A percentile compares a stretch with the other conserved stretches of the same genome.
These are phyloP conservation scores for Heteropelma amictum DNA, from an alignment of 2,888 invertebrate genomes.

Conservation along the genomic window DNA sequence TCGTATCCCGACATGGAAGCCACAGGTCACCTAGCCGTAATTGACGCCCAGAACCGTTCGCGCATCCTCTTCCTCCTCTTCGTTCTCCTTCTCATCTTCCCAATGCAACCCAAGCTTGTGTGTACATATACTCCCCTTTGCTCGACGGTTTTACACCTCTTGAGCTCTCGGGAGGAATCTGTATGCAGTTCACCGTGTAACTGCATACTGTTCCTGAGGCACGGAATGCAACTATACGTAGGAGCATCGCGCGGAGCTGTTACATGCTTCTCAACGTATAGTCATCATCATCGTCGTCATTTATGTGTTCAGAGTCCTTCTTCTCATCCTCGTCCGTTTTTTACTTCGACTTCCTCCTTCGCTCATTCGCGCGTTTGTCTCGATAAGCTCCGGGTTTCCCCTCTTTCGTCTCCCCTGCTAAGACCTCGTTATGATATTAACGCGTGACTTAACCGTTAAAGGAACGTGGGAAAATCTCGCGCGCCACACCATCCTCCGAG, in stretches of 20 bases:
- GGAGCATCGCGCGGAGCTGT: background rate
- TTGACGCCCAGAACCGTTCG: slow-evolving; percentile 51
- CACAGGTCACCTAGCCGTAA: slow-evolving; percentile 68
- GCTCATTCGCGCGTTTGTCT: slow-evolving; percentile 33
- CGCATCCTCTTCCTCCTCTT: slow-evolving; percentile 53
- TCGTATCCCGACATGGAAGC: slow-evolving; percentile 67
- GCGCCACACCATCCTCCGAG: slow-evolving; percentile 32
- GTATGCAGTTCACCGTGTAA: slow-evolving; percentile 6
- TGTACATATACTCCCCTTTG: background rate
- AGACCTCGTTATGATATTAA: slow-evolving; percentile 53
- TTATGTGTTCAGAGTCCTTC: slow-evolving; percentile 16
- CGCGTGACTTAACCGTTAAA: slow-evolving; percentile 58
- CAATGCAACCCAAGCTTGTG: background rate
- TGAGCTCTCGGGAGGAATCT: slow-evolving; percentile 5
- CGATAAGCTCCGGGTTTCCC: slow-evolving; percentile 36
- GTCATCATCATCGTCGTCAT: slow-evolving; percentile 10
- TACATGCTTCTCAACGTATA: background rate
- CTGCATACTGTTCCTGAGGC: background rate
- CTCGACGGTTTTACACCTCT: background rate
- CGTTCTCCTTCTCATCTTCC: slow-evolving; percentile 44
- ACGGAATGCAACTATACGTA: background rate
- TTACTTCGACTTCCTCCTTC: slow-evolving; percentile 47
- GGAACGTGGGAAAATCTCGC: slow-evolving; percentile 56
- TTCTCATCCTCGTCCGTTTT: slow-evolving; percentile 42
- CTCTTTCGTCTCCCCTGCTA: background rate